Evolutionary conservation across 2,113 vertebrate genomes (phyloP), one percentile per base, ranked within the genome.

Genomic region (Sylvietta virens): DNA sequence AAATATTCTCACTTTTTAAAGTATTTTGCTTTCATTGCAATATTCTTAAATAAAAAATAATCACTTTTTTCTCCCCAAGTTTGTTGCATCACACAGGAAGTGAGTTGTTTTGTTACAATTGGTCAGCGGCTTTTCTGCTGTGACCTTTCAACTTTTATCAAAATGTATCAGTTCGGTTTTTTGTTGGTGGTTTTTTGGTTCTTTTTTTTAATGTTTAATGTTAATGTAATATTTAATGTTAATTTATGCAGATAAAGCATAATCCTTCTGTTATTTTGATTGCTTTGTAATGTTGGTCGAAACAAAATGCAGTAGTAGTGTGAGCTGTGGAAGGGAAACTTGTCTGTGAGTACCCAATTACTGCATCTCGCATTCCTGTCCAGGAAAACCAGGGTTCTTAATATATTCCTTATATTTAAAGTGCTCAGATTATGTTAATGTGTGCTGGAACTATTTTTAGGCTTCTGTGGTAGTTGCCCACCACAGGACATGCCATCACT

Each of bases 351-450:
- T 74, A 61, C 11, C 3, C 22, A 69, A 9, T 39, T 66, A 15
- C 21, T 77, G 10, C 23, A 19, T 28, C 45, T 91, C 18, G 7
- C 33, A 58, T 45, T 21, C 35, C 39, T 50, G 42, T 21, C 50
- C 18, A 35, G 56, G 30, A 62, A 58, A 50, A 61, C 15, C 8
- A 20, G 27, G 7, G 6, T 3, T 83, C 35, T 64, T 70, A 20
- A 17, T 33, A 23, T 42, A 39, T 9, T 48, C 22, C 79, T 21
- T 31, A 7, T 53, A 12, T 35, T 70, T 27, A 83, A 80, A 74
- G 56, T n/a, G 5, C 61, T 82, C 0, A 0, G 21, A 45, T 44
- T 30, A 6, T 6, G 0, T 45, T 70, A 21, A 27, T 72, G 13
- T 44, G 23, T 48, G 12, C 56, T 44, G 64, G 45, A 40, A 44